Evolutionary conservation across 2,797 vertebrate genomes (phyloP).

Genomic region (Sebastes ruberrimus): DNA sequence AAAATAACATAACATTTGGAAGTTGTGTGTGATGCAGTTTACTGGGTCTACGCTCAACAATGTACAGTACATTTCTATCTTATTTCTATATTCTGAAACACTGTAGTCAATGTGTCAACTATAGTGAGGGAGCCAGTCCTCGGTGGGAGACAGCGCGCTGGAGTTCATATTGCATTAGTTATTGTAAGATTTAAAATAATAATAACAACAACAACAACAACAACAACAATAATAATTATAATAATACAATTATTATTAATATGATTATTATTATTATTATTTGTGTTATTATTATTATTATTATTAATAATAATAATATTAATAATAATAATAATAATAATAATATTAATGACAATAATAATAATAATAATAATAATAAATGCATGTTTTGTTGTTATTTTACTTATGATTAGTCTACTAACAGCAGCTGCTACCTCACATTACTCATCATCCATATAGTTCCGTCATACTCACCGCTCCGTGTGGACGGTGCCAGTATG

Average conservation of each 20-base stretch:
- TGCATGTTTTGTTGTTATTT: background rate
- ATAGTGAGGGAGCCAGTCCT: background rate
- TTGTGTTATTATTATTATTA: background rate
- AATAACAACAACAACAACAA: background rate
- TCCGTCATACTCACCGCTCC: conserved; percentile 80
- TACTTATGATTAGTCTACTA: background rate
- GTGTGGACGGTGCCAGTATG: conserved; percentile 90
- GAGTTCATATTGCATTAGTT: background rate
- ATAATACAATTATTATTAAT: background rate
- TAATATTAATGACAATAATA: no score
- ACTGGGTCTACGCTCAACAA: background rate
- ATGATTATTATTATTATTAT: background rate
- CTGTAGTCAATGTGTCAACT: background rate
- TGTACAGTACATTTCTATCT: background rate
- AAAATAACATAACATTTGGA: background rate
- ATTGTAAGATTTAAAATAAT: background rate
- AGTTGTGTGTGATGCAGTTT: background rate
- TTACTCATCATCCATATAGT: background rate
- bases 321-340: background rate
- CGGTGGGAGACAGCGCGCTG: background rate
- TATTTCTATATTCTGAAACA: background rate
- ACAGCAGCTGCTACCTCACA: background rate
- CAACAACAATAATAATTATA: background rate
- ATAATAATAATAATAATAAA: background rate
- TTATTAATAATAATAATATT: no score